Evolutionary conservation across 2,888 invertebrate genomes (phyloP).

Genomic region (Nymphalis c-album): DNA sequence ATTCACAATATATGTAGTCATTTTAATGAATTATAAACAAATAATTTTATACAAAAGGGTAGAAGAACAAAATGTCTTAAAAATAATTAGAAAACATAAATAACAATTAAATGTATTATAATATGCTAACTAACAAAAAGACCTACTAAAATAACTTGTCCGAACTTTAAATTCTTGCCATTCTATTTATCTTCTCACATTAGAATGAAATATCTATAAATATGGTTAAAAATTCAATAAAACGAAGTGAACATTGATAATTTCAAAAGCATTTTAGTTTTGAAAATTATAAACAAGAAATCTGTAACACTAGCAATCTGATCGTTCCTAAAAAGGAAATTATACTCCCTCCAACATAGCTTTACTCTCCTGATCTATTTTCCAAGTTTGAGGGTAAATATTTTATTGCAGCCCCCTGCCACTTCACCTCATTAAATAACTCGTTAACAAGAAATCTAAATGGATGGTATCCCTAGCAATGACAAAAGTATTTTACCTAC

Average conservation of each 20-base stretch:
- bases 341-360: slow-evolving; percentile 1
- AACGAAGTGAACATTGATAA: no score
- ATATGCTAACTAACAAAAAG: no score
- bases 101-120: no score
- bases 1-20: background rate
- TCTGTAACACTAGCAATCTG: background rate
- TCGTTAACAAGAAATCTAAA: slow-evolving; percentile 44
- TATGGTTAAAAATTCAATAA: no score
- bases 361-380: slow-evolving; percentile 16
- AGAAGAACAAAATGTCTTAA: no score
- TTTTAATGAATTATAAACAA: no score
- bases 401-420: slow-evolving; percentile 36
- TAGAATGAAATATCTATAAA: no score
- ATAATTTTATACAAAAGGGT: no score
- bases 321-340: slow-evolving; percentile 2
- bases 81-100: no score
- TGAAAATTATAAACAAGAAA: background rate
- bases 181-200: no score
- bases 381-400: slow-evolving; percentile 28
- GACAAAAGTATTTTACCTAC: slow-evolving; percentile 45
- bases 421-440: slow-evolving; percentile 43
- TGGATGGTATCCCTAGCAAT: slow-evolving; percentile 40
- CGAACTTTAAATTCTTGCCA: no score
- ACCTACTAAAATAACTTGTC: no score
- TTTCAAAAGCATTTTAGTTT: background rate